phyloP scores from a whole-genome alignment of 2,797 vertebrate species.

The Rhynchonycteris naso region DNA sequence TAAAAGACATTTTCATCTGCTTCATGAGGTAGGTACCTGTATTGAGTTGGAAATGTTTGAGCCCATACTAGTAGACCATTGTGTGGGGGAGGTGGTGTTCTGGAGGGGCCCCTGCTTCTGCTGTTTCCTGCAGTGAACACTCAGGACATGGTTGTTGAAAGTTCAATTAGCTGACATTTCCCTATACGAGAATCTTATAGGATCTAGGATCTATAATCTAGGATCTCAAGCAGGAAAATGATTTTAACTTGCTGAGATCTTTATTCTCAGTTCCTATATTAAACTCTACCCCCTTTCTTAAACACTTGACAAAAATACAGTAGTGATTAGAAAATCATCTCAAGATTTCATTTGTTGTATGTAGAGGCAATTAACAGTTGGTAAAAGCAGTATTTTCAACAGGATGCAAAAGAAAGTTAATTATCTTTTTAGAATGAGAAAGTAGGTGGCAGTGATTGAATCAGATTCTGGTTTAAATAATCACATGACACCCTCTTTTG shows the following conservation, averaged over 20 bases:
- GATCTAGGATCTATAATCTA: background rate
- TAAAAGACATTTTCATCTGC: background rate
- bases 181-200: background rate
- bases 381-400: constrained; percentile 28
- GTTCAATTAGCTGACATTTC: constrained; percentile 15
- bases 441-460: background rate
- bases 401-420: constrained; percentile 7
- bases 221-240: constrained; percentile 14
- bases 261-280: background rate
- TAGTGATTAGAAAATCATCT: constrained; percentile 68
- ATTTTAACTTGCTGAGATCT: background rate
- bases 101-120: background rate
- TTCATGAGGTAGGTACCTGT: background rate
- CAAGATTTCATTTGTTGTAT: constrained; percentile 70
- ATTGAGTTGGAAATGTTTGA: background rate
- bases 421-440: constrained; percentile 45
- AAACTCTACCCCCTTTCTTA: background rate
- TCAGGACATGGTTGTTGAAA: background rate
- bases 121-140: background rate
- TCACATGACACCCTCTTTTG: background rate
- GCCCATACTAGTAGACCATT: background rate
- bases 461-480: background rate
- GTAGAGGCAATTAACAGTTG: background rate
- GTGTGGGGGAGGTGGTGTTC: background rate
- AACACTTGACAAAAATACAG: constrained; percentile 36